Base-by-base conservation (phyloP, 2,113 vertebrate genomes). In the Lepisosteus oculatus region DNA sequence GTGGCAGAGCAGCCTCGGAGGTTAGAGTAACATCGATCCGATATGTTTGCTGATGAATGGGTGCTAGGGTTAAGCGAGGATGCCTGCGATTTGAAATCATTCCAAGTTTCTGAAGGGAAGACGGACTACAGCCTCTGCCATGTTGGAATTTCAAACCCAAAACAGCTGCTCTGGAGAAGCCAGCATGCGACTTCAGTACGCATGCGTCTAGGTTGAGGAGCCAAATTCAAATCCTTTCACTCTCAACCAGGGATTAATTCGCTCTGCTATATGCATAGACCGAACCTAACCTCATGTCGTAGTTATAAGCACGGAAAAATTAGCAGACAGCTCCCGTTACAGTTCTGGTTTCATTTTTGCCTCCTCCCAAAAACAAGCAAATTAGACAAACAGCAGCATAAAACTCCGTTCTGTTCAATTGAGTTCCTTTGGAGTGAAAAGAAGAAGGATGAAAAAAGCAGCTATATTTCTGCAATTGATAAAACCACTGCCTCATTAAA, bases 131-230 rank as follows among this genome's bases (percentile, higher is more conserved):
- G 95, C 94, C 95, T 97, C 96, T 98, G 95, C 96, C 96, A 98
- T 98, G 96, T 97, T 98, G 96, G 95, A 97, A 96, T 97, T 95
- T 95, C 94, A 95, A 96, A 95, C 92, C 94, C 94, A 93, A 95
- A 96, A 98, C 95, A 97, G 96, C 95, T 96, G 95, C 96, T 93
- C 90, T 88, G 88, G 88, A 93, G 89, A 90, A 95, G 94, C 94
- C 92, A 88, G 93, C 92, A 86, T 89, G 92, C 91, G 77, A 92
- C 93, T 85, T 77, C 89, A 93, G 88, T 93, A 92, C 95, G 95
- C 96, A 95, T 95, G 96, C 90, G 91, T 93, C 82, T 79, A 87
- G 85, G 87, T 79, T 79, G 84, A 82, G 90, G 95, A 95, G 95
- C 93, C 95, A 96, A 93, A 96, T 96, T 97, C 93, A 96, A 98